Base-by-base conservation (phyloP, 2,888 invertebrate species). In the Phania funesta region DNA sequence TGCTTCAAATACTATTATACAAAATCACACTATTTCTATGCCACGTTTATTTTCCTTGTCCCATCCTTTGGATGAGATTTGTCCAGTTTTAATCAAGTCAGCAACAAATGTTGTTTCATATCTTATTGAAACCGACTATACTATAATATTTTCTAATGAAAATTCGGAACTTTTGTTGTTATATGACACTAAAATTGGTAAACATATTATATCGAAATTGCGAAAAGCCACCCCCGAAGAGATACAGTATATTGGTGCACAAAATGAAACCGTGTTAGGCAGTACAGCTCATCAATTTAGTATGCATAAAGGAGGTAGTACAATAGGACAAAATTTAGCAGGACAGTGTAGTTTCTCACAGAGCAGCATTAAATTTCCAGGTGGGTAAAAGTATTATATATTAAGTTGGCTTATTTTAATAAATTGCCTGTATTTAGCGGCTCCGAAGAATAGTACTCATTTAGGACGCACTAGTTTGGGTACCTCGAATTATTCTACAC, bases 11-110 rank as follows among this genome's bases (percentile, higher is more conserved):
- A 87, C 90, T 0, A 84, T 88, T 11, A 86, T 91, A 29, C 89
- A 90, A 44, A 87, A 89, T 56, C 86, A 89, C 5, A 84, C 88
- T 46, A 92, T 93, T 62, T 92, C 92, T 0, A 92, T 96, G 87
- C 96, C 98, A 0, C 94, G 95, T 0, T 93, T 98, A 58, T 98
- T 96, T 90, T 97, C 97, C 8, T 91, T 98, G 76, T 93, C 95
- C 0, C 97, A 98, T 92, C 98, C 98, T 0, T 91, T 98, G 67
- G 97, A 98, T 90, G 98, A 98, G 91, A 95, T 97, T 26, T 95
- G 95, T 71, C 98, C 98, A 0, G 93, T 98, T 38, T 91, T 96
- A 7, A 92, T 95, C 81, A 95, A 94, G 87, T 94, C 95, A 16
- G 92, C 93, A 80, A 91, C 91, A 0, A 92, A 92, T 73, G 92